Conservation (phyloP, 1,140 invertebrate species). For the Philotrypesis tridentata region DNA sequence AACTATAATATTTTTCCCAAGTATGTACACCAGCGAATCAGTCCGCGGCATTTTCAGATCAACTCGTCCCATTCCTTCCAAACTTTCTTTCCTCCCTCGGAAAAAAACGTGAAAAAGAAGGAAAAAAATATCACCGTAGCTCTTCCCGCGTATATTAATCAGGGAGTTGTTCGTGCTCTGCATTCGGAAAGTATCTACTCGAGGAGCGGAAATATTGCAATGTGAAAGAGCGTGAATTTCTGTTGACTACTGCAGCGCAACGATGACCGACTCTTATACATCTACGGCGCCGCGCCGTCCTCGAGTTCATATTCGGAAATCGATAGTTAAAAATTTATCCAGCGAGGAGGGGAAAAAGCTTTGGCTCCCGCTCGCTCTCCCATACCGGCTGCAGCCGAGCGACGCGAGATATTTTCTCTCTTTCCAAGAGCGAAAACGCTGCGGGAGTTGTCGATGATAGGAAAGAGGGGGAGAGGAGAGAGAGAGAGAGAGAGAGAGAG, state of each 20-base stretch:
- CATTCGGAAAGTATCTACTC: too few relatives aligned
- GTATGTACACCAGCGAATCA: too few relatives aligned
- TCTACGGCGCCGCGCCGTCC: background rate
- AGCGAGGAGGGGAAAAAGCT: background rate
- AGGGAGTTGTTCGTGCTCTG: too few relatives aligned
- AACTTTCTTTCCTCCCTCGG: too few relatives aligned
- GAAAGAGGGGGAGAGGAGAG: background rate
- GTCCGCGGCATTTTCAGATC: too few relatives aligned
- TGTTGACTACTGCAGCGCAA: background rate
- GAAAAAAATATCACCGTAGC: too few relatives aligned
- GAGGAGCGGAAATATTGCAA: too few relatives aligned
- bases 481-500: background rate
- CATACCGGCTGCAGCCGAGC: background rate
- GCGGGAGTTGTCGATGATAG: background rate
- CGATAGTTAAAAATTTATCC: constrained; percentile 47
- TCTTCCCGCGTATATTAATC: too few relatives aligned
- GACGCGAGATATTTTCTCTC: background rate
- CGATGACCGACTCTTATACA: background rate
- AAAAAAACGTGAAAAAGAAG: too few relatives aligned
- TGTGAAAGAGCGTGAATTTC: background rate
- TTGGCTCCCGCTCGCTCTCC: constrained; percentile 22
- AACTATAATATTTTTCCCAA: too few relatives aligned
- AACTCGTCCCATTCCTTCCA: too few relatives aligned
- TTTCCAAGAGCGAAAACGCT: background rate
- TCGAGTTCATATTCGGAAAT: background rate